A percentile compares a stretch with the other conserved stretches of the same genome.
Evolutionary conservation across 2,797 vertebrate genomes (phyloP).

Genomic region (Sorex maritimensis): DNA sequence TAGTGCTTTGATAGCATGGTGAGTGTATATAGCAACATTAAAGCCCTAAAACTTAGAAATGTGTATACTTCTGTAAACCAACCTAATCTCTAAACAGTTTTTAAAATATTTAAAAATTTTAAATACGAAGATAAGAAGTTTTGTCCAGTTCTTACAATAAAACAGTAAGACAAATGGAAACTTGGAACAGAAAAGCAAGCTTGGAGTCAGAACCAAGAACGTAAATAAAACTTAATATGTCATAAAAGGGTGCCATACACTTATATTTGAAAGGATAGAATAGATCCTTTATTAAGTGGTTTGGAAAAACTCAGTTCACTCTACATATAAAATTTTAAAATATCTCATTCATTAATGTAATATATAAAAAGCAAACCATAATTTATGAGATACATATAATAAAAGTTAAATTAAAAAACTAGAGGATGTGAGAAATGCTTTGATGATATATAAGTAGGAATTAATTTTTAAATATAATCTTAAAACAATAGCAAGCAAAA

Average conservation of each 20-base stretch:
- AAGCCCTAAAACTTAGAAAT: no score
- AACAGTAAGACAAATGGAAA: background rate
- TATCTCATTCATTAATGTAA: background rate
- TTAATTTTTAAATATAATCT: background rate
- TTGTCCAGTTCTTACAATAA: slow-evolving; percentile 9
- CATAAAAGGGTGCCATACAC: background rate
- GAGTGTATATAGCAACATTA: no score
- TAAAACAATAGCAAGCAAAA: background rate
- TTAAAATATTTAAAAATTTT: background rate
- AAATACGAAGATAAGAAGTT: background rate
- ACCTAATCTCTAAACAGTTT: no score
- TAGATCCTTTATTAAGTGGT: background rate
- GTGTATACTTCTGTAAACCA: no score
- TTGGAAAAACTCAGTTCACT: background rate
- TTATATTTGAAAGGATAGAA: background rate
- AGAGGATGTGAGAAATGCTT: background rate
- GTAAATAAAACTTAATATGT: background rate
- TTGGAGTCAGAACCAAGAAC: background rate
- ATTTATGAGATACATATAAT: slow-evolving; percentile 24
- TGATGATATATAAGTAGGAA: background rate
- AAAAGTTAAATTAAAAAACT: slow-evolving; percentile 36
- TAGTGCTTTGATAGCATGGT: no score
- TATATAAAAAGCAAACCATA: slow-evolving; percentile 15
- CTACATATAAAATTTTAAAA: slow-evolving; percentile 29
- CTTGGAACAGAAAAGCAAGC: background rate